These are phyloP conservation scores for Ooceraea biroi DNA, from an alignment of 1,140 invertebrate genomes.

Conservation along the genomic window DNA sequence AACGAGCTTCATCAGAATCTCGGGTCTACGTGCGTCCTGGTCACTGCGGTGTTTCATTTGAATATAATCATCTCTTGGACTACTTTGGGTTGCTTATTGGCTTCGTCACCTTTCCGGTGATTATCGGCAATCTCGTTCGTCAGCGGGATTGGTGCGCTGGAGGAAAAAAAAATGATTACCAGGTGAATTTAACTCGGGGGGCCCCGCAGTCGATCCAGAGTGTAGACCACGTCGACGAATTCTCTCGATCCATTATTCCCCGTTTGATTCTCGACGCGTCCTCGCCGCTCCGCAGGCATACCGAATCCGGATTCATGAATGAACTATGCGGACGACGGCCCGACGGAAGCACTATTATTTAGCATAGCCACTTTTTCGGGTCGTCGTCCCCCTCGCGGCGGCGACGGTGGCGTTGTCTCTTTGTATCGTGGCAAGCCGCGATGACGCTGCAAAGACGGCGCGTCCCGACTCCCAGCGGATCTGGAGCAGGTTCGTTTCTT, in stretches of 20 bases:
- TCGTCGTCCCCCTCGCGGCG: slow-evolving; percentile 34
- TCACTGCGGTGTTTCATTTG: slow-evolving; percentile 14
- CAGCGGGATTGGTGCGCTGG: not conserved
- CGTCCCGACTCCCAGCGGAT: slow-evolving; percentile 61
- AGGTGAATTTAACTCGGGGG: slow-evolving; percentile 5
- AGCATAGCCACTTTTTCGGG: slow-evolving; percentile 84
- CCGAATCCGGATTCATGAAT: slow-evolving; percentile 81
- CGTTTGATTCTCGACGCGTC: slow-evolving; percentile 26
- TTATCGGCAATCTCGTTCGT: not conserved
- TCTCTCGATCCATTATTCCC: slow-evolving; percentile 25
- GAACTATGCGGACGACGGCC: slow-evolving; percentile 77
- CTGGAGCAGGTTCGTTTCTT: slow-evolving; percentile 79
- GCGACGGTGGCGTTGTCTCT: slow-evolving; percentile 82
- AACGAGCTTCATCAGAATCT: not conserved
- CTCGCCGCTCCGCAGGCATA: slow-evolving; percentile 66
- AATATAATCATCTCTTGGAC: not conserved
- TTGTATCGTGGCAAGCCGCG: slow-evolving; percentile 81
- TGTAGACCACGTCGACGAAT: slow-evolving; percentile 7
- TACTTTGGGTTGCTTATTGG: not conserved
- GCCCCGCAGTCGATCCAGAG: slow-evolving; percentile 7
- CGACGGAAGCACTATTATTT: slow-evolving; percentile 83
- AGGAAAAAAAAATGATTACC: not conserved
- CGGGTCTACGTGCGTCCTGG: not conserved
- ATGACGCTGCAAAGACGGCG: slow-evolving; percentile 83
- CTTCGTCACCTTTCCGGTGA: slow-evolving; percentile 10